These are phyloP conservation scores for Hyposoter dolosus DNA, from an alignment of 2,888 invertebrate species.

Conservation along the genomic window DNA sequence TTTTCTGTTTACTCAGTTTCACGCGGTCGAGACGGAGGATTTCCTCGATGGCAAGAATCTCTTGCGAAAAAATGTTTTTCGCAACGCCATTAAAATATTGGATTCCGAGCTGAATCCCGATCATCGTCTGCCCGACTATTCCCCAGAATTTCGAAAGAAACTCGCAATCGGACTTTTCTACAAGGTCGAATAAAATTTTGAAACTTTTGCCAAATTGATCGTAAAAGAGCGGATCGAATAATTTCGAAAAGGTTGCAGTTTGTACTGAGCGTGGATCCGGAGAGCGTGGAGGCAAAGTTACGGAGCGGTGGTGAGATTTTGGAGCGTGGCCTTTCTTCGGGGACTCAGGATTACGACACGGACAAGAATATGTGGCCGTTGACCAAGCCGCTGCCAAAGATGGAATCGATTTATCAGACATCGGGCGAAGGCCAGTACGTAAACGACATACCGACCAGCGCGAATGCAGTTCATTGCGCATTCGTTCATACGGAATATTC, in stretches of 20 bases:
- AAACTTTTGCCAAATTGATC: neutral
- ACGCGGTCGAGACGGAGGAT: conserved; percentile 87
- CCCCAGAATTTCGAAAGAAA: conserved; percentile 89
- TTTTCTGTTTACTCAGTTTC: conserved; percentile 81
- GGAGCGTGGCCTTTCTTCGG: conserved; percentile 88
- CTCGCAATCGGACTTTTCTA: conserved; percentile 93
- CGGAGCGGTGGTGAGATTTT: conserved; percentile 87
- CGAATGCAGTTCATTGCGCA: conserved; percentile 90
- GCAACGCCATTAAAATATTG: conserved; percentile 86
- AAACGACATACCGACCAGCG: conserved; percentile 89
- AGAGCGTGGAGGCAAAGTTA: conserved; percentile 85
- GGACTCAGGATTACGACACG: conserved; percentile 90
- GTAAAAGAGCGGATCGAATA: no score
- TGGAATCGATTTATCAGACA: conserved; percentile 89
- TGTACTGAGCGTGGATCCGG: conserved; percentile 87
- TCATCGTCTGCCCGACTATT: conserved; percentile 88
- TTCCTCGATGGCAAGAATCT: conserved; percentile 85
- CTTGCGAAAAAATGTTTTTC: conserved; percentile 84
- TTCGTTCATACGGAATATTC: conserved; percentile 89
- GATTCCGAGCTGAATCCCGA: conserved; percentile 88
- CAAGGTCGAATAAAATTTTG: conserved; percentile 86
- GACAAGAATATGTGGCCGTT: conserved; percentile 90
- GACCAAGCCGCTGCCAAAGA: conserved; percentile 91
- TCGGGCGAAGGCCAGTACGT: conserved; percentile 92
- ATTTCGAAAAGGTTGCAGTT: conserved; percentile 85